These are phyloP conservation scores for Drosophila subpulchrella DNA, from an alignment of 1,140 invertebrate genomes.

Conservation along the genomic window DNA sequence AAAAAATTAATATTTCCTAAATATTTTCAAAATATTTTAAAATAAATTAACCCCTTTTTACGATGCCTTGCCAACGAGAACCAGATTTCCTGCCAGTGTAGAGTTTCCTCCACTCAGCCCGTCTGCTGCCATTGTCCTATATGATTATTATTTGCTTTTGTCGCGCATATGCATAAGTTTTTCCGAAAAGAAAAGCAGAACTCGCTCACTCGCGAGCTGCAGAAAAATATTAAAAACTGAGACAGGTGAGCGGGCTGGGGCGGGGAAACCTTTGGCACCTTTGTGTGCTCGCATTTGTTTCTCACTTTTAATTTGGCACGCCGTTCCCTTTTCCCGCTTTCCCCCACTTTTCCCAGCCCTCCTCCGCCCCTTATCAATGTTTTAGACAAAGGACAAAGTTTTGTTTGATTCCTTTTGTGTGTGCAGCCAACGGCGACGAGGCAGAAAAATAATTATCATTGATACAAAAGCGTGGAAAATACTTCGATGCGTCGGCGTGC, in stretches of 20 bases:
- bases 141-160: conserved; percentile 56
- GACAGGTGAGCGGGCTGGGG: neutral
- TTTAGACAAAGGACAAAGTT: conserved; percentile 78
- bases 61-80: neutral
- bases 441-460: conserved; percentile 80
- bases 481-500: conserved; percentile 42
- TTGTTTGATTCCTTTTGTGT: conserved; percentile 83
- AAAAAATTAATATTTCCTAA: too few relatives aligned
- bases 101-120: neutral
- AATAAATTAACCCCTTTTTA: too few relatives aligned
- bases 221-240: conserved; percentile 69
- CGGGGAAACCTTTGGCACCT: conserved; percentile 70
- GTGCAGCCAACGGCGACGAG: conserved; percentile 62
- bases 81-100: neutral
- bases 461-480: conserved; percentile 69
- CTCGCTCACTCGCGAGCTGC: conserved; percentile 41
- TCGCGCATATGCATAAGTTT: conserved; percentile 53
- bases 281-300: conserved; percentile 77
- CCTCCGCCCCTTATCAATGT: conserved; percentile 25
- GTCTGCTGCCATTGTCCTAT: conserved; percentile 28
- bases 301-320: conserved; percentile 77
- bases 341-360: neutral
- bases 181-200: conserved; percentile 56
- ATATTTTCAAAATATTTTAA: too few relatives aligned
- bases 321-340: conserved; percentile 7